Base-by-base conservation (phyloP, 2,888 invertebrate genomes). In the Ornithoptera priamus region DNA sequence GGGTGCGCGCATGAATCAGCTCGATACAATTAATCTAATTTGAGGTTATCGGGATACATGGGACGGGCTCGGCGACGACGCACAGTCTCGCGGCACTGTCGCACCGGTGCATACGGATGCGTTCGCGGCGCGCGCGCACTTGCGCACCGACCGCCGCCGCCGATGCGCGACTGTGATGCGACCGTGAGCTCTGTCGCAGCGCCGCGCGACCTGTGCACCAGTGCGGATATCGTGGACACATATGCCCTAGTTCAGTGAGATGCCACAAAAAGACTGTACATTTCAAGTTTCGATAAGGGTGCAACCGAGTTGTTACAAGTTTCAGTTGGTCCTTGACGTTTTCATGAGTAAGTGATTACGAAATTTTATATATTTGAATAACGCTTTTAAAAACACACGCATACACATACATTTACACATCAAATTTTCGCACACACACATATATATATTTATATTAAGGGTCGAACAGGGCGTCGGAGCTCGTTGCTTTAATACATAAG, bases 1-100 rank as follows among this genome's bases (percentile, higher is more conserved):
- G 83, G 82, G 83, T 85, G 80, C 80, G 78, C 80, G 86, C 81
- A 84, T 92, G 92, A 92, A 89, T 92, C 92, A 92, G 85, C 88
- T 81, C 84, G 88, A 86, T 91, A 89, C 90, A 89, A 92, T 92
- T 89, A 92, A 90, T 92, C 92, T 92, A 92, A 92, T 91, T 91
- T 90, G 89, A 85, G 90, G 88, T 88, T 90, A 90, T 89, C 88
- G 90, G 85, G 87, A 86, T 89, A 89, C 82, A 84, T 81, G 82
- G 85, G 84, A 81, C 84, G 82, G 83, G 86, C 79, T 78, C 80
- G 65, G 57, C 65, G 88, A 77, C 90, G 92, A 81, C 92, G 89
- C 84, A 86, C 90, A 90, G 92, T 92, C 92, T 91, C 90, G 90
- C 83, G 78, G 78, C 70, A 76, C 80, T 79, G 84, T 82, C 88